phyloP scores from a whole-genome alignment of 2,888 invertebrate genomes.

The Fragum sueziense region DNA sequence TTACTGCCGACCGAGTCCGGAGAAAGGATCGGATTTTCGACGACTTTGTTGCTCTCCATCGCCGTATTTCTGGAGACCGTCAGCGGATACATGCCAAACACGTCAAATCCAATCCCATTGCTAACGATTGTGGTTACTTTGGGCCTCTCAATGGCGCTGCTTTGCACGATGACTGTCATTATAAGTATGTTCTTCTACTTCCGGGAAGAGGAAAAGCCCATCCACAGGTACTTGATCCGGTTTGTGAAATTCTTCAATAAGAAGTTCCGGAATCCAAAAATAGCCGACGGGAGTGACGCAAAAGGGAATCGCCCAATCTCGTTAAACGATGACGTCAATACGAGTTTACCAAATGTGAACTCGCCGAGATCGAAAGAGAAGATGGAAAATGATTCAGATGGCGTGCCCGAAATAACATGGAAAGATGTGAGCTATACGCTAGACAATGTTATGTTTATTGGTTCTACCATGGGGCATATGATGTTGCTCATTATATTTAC shows the following conservation, averaged over 20 bases:
- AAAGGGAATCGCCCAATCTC: background rate
- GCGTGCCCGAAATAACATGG: slow-evolving; percentile 4
- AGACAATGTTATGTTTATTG: slow-evolving; percentile 9
- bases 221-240: background rate
- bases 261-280: slow-evolving; percentile 4
- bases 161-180: slow-evolving; percentile 6
- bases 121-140: slow-evolving; percentile 7
- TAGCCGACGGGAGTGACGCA: background rate
- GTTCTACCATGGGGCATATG: background rate
- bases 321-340: background rate
- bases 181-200: slow-evolving; percentile 9
- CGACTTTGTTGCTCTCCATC: slow-evolving; percentile 19
- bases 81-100: slow-evolving; percentile 24
- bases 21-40: slow-evolving; percentile 22
- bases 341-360: background rate
- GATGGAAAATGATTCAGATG: background rate
- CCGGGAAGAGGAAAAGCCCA: background rate
- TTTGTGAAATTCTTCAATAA: slow-evolving; percentile 4
- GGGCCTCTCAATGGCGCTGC: background rate
- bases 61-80: slow-evolving; percentile 26
- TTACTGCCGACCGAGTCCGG: slow-evolving; percentile 28
- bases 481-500: background rate
- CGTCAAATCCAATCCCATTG: slow-evolving; percentile 20
- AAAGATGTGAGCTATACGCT: slow-evolving; percentile 10
- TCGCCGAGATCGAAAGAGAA: background rate